A percentile compares a stretch with the other conserved stretches of the same genome.
Evolutionary conservation across 2,113 vertebrate genomes (phyloP).

Genomic region (Pardalotus punctatus): DNA sequence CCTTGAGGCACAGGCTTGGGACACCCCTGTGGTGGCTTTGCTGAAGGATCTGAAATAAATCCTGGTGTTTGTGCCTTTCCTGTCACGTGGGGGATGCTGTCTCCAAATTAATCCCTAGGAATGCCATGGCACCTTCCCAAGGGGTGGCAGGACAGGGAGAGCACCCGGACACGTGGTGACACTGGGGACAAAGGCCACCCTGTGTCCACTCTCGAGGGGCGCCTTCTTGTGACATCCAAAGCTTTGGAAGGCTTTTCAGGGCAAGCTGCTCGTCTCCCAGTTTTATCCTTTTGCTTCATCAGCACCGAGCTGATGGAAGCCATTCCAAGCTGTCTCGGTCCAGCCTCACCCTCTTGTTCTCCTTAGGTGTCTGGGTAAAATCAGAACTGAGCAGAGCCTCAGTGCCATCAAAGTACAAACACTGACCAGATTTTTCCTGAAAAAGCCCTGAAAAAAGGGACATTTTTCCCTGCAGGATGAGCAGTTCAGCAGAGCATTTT

Average conservation of each 20-base stretch:
- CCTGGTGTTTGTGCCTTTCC: background rate
- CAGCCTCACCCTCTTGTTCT: background rate
- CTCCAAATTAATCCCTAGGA: background rate
- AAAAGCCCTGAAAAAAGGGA: background rate
- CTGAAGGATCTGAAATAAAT: background rate
- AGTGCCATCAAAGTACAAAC: background rate
- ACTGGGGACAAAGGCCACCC: background rate
- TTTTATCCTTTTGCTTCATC: background rate
- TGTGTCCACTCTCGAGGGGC: background rate
- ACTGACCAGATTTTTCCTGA: background rate
- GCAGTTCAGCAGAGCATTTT: background rate
- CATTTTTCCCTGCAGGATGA: background rate
- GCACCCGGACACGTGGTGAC: fast-evolving
- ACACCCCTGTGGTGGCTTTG: background rate
- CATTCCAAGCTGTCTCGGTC: background rate
- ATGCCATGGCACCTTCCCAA: background rate
- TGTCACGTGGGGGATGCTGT: background rate
- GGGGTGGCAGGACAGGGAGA: background rate
- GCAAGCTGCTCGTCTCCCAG: background rate
- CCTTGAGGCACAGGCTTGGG: background rate
- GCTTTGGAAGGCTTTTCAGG: background rate
- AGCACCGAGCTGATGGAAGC: background rate
- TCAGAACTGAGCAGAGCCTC: background rate
- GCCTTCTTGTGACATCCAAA: background rate
- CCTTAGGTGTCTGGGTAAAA: background rate